phyloP scores from a whole-genome alignment of 2,888 invertebrate genomes.

The Morinoia aosen region DNA sequence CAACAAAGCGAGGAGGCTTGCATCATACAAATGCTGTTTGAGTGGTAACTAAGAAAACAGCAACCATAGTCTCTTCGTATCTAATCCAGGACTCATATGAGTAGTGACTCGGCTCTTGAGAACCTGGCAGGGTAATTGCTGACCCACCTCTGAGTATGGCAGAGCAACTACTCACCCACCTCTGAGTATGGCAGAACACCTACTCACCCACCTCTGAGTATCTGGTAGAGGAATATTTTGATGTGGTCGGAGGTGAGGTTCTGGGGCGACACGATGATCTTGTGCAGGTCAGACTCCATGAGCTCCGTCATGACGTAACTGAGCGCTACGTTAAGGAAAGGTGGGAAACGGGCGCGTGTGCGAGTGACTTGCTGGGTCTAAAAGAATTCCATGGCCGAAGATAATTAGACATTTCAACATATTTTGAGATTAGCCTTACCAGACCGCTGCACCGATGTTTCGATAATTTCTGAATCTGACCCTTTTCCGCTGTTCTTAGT shows the following conservation, averaged over 20 bases:
- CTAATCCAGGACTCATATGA: no score
- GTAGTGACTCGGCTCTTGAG: no score
- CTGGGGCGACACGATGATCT: conserved; percentile 99
- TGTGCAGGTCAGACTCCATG: conserved; percentile 99
- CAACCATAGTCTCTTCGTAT: no score
- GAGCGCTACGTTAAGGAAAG: conserved; percentile 68
- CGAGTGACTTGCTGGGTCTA: not conserved
- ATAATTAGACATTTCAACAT: not conserved
- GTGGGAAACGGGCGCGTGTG: conserved; percentile 74
- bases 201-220: conserved; percentile 92
- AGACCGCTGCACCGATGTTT: no score
- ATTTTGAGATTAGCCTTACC: no score
- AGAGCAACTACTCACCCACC: conserved; percentile 36
- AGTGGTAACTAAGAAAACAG: no score
- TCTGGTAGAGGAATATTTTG: conserved; percentile 99
- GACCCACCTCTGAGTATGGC: conserved; percentile 18
- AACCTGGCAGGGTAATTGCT: no score
- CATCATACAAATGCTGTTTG: no score
- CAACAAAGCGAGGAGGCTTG: no score
- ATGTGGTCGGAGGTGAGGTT: conserved; percentile 99
- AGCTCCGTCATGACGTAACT: conserved; percentile 99
- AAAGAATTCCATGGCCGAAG: not conserved
- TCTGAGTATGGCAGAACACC: conserved; percentile 70
- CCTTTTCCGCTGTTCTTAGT: no score
- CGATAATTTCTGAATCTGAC: no score